A percentile compares a stretch with the other conserved stretches of the same genome.
Conservation (phyloP, 2,888 invertebrate genomes). For the Amblyjoppa fuscipennis region DNA sequence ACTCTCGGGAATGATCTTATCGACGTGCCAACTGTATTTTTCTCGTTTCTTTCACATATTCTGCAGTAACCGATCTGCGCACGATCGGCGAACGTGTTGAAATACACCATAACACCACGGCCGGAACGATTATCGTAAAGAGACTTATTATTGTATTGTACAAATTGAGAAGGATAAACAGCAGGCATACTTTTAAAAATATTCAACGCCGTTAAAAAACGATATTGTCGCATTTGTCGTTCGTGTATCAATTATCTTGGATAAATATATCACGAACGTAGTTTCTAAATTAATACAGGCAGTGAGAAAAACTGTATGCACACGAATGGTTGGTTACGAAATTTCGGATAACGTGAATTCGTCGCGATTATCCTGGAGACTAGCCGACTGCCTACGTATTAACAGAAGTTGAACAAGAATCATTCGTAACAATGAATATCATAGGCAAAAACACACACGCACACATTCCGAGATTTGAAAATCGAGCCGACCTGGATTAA, state of each 20-base stretch:
- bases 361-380: constrained; percentile 23
- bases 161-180: constrained; percentile 37
- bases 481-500: constrained; percentile 16
- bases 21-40: constrained; percentile 14
- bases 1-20: not conserved
- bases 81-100: not conserved
- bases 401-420: not conserved
- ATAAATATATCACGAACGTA: not conserved
- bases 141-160: not conserved
- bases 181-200: constrained; percentile 39
- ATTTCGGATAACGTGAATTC: constrained; percentile 32
- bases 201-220: constrained; percentile 50
- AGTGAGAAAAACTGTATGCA: not conserved
- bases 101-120: not conserved
- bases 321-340: constrained; percentile 11
- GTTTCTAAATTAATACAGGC: constrained; percentile 24
- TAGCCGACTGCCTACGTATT: constrained; percentile 9
- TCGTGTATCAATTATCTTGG: not conserved
- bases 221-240: not conserved
- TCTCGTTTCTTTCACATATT: constrained; percentile 19
- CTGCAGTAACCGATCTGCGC: not conserved
- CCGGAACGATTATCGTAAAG: not conserved
- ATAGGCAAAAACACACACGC: constrained; percentile 13
- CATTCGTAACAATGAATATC: constrained; percentile 1
- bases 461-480: constrained; percentile 7